Evolutionary conservation across 2,888 invertebrate species (phyloP).

Genomic region (Saturnia pavonia): DNA sequence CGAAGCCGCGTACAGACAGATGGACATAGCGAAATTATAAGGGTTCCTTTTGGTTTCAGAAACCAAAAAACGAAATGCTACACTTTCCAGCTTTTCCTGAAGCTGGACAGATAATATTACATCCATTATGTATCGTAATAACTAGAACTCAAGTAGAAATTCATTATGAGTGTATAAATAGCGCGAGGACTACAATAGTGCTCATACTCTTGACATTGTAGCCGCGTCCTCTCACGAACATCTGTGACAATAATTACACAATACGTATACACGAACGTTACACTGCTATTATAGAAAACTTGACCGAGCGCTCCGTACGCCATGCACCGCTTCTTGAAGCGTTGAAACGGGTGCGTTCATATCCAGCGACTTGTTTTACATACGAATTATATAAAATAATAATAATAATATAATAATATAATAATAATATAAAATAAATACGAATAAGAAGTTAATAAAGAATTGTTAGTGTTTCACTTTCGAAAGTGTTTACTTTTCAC

Average conservation of each 20-base stretch:
- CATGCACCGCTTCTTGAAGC: neutral
- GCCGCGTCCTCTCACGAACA: constrained; percentile 8
- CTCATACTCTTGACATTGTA: constrained; percentile 12
- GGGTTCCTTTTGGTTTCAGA: no score
- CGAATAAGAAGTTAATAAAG: no score
- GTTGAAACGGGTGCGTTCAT: constrained; percentile 10
- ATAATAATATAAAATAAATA: no score
- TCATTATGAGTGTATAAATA: neutral
- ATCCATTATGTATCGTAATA: neutral
- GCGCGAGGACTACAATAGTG: neutral
- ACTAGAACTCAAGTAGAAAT: neutral
- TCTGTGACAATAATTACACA: constrained; percentile 15
- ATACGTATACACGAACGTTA: constrained; percentile 2
- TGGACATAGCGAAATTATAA: no score
- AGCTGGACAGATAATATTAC: neutral
- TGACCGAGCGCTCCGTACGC: neutral
- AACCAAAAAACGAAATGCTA: neutral
- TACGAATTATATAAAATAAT: neutral
- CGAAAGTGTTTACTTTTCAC: no score
- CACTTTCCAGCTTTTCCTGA: neutral
- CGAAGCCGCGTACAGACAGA: no score
- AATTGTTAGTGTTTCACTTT: no score
- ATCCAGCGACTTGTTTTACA: neutral
- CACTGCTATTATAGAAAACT: neutral
- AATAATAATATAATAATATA: no score